Base-by-base conservation (phyloP, 2,888 invertebrate species). In the Brachypalpus laphriformis region DNA sequence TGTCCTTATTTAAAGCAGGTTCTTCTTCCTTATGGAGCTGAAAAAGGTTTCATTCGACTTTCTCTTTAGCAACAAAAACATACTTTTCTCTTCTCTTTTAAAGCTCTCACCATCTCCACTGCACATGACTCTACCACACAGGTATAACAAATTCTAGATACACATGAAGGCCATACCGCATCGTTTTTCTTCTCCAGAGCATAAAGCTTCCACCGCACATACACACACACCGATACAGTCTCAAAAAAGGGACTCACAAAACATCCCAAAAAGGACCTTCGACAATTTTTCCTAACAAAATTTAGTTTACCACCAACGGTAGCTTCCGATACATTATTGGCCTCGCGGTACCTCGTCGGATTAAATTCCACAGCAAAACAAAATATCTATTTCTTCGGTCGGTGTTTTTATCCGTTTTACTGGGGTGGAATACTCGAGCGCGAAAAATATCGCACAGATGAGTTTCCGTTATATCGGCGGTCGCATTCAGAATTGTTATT, bases 261-360 rank as follows among this genome's bases (percentile, higher is more conserved):
- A 75, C 66, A 85, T 85, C 75, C 75, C 81, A 45, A 66, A 83
- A 81, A 85, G 85, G 85, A 85, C 85, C 81, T 85, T 85, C 81
- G 85, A 85, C 75, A 81, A 76, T 76, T 85, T 76, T 76, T 59
- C 85, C 71, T 63, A 85, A 71, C 81, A 71, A 59, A 80, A 61
- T 85, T 85, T 42, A 85, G 85, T 85, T 85, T 76, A 85, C 81
- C 85, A 85, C 70, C 74, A 85, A 81, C 85, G 81, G 81, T 85
- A 81, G 85, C 85, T 85, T 76, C 81, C 81, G 85, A 85, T 85
- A 85, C 81, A 70, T 85, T 75, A 85, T 81, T 85, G 75, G 85
- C 66, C 47, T 81, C 81, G 80, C 80, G 83, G 74, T 63, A 78
- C 66, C 40, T 16, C 42, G 68, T 61, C 66, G 68, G 49, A 74